Evolutionary conservation across 1,140 invertebrate genomes (phyloP).

Genomic region (Drepana arcuata): DNA sequence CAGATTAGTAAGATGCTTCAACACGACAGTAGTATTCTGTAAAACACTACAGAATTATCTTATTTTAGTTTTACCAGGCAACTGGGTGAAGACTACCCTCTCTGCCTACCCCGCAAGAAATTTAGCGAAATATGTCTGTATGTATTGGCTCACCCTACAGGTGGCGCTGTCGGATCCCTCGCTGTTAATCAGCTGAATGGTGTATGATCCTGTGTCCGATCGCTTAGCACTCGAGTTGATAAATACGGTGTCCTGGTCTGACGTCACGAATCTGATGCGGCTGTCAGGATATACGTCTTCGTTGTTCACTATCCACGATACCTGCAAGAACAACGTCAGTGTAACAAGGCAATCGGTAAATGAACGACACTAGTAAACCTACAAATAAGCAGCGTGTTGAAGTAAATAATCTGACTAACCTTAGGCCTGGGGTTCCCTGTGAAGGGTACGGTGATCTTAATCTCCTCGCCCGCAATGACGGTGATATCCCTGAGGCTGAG

Average conservation of each 20-base stretch:
- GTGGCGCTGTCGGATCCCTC: conserved; percentile 91
- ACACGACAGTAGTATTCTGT: too few species aligned
- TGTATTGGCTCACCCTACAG: conserved; percentile 90
- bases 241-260: conserved; percentile 85
- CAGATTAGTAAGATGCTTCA: too few species aligned
- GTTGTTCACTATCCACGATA: conserved; percentile 90
- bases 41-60: too few species aligned
- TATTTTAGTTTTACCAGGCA: too few species aligned
- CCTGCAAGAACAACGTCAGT: too few species aligned
- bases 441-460: conserved; percentile 95
- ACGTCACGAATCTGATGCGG: conserved; percentile 90
- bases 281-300: conserved; percentile 86
- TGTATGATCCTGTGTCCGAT: conserved; percentile 93
- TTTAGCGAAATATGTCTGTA: too few species aligned
- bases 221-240: conserved; percentile 91
- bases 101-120: too few species aligned
- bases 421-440: conserved; percentile 91
- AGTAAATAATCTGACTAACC: conserved; percentile 51
- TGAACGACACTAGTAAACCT: too few species aligned
- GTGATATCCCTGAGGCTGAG: conserved; percentile 94
- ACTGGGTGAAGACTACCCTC: too few species aligned
- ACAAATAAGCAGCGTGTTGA: too few species aligned
- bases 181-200: conserved; percentile 89
- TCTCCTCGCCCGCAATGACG: conserved; percentile 95
- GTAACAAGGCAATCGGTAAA: too few species aligned